phyloP scores from a whole-genome alignment of 2,113 vertebrate genomes.

The Psettodes erumei region DNA sequence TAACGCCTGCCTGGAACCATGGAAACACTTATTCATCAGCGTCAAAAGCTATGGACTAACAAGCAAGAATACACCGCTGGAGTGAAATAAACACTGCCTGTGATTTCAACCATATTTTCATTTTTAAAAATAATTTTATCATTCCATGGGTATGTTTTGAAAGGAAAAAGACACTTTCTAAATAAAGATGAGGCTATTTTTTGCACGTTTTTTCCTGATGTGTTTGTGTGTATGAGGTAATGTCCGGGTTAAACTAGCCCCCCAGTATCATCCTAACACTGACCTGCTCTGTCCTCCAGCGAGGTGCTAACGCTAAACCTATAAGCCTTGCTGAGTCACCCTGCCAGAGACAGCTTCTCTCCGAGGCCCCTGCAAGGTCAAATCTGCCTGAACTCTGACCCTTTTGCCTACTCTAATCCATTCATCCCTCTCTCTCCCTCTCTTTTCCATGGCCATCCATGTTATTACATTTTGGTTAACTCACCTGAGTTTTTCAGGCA shows the following conservation, averaged over 20 bases:
- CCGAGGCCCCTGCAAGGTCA: slow-evolving; percentile 51
- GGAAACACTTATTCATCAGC: background rate
- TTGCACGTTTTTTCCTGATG: background rate
- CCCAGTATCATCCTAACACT: slow-evolving; percentile 42
- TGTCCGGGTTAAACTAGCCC: slow-evolving; percentile 38
- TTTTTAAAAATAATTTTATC: background rate
- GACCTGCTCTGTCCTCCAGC: slow-evolving; percentile 48
- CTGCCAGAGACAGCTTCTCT: slow-evolving; percentile 46
- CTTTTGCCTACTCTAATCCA: slow-evolving; percentile 31
- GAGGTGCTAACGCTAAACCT: slow-evolving; percentile 62
- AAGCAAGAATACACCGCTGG: background rate
- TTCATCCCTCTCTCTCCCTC: background rate
- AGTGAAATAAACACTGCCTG: background rate
- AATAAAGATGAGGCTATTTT: background rate
- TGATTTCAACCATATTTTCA: background rate
- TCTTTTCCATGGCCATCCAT: background rate
- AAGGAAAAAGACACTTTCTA: background rate
- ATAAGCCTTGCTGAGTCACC: slow-evolving; percentile 68
- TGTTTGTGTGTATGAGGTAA: slow-evolving; percentile 15
- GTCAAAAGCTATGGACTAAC: background rate
- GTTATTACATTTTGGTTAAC: background rate
- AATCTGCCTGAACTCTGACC: slow-evolving; percentile 59
- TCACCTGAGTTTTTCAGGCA: background rate
- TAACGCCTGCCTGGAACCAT: background rate
- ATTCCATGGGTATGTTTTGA: background rate